A percentile compares a stretch with the other conserved stretches of the same genome.
phyloP scores from a whole-genome alignment of 2,113 vertebrate genomes.

The Dissostichus mawsoni region DNA sequence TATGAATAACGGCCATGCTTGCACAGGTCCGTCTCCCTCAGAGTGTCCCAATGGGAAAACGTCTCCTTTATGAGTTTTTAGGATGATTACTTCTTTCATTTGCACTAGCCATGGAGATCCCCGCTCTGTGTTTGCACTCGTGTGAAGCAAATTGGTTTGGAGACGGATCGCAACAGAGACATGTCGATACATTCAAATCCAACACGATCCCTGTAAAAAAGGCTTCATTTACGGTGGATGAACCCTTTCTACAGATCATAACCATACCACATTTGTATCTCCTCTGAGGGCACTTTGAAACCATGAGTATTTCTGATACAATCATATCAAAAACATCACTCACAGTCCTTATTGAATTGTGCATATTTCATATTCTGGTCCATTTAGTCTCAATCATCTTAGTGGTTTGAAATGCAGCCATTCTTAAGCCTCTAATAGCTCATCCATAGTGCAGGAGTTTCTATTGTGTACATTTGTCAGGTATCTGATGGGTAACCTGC shows the following conservation, averaged over 20 bases:
- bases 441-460: background rate
- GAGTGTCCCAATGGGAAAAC: slow-evolving; percentile 13
- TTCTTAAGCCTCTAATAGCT: background rate
- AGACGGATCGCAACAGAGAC: slow-evolving; percentile 60
- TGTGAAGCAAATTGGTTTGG: slow-evolving; percentile 71
- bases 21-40: slow-evolving; percentile 9
- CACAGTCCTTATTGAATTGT: background rate
- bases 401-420: background rate
- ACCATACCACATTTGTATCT: background rate
- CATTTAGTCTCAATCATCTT: background rate
- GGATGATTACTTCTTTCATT: slow-evolving; percentile 73
- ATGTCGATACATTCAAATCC: slow-evolving; percentile 68
- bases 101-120: slow-evolving; percentile 55
- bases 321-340: background rate
- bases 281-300: background rate
- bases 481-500: background rate
- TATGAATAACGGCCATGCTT: slow-evolving; percentile 42
- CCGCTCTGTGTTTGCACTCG: slow-evolving; percentile 62
- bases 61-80: slow-evolving; percentile 59
- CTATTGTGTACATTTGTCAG: background rate
- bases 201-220: slow-evolving; percentile 12
- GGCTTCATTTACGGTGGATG: background rate
- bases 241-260: background rate
- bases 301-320: background rate
- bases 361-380: background rate